Evolutionary conservation across 2,888 invertebrate species (phyloP), one percentile per base, ranked within the genome.

Genomic region (Aleiodes leptofemur): DNA sequence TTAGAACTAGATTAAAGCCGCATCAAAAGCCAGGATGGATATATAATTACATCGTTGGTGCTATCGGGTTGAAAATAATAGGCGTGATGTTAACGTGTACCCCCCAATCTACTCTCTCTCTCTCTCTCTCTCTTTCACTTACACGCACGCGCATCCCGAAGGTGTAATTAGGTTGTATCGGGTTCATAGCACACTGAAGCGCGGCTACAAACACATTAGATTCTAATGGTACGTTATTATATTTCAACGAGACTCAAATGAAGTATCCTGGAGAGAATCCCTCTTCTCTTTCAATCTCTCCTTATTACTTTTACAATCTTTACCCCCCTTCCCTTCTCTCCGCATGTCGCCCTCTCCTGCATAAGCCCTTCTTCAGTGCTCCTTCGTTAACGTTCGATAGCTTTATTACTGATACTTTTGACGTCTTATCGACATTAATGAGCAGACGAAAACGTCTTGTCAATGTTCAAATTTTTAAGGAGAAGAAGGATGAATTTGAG

Each of bases 151-250:
- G 70, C 77, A 79, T 77, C 73, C 73, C 69, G 77, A 78, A 78
- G 82, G 82, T 83, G 82, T 87, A 88, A 88, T 88, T 87, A 87
- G 86, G 85, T 87, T 87, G 87, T 86, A 87, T 86, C 86, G 82
- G 82, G 86, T 87, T 86, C 86, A 83, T 82, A 82, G 79, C 73
- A 78, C 76, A 79, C 78, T 74, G 79, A 75, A 77, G 73, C 81
- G 73, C 75, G 71, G 80, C 82, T 74, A 78, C 82, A 82, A 85
- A 86, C 85, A 83, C 82, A 83, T 86, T 85, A 85, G 81, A 83
- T 81, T 83, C 80, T 86, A 87, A 87, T 86, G 83, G 83, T 81
- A 84, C 79, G 84, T 83, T 84, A 86, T 87, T 85, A 85, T 81
- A 81, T 86, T 83, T 82, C 85, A 79, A 79, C 74, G 77, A 72